These are phyloP conservation scores for Caenorhabditis becei DNA, from an alignment of 2,888 invertebrate genomes.

Conservation along the genomic window DNA sequence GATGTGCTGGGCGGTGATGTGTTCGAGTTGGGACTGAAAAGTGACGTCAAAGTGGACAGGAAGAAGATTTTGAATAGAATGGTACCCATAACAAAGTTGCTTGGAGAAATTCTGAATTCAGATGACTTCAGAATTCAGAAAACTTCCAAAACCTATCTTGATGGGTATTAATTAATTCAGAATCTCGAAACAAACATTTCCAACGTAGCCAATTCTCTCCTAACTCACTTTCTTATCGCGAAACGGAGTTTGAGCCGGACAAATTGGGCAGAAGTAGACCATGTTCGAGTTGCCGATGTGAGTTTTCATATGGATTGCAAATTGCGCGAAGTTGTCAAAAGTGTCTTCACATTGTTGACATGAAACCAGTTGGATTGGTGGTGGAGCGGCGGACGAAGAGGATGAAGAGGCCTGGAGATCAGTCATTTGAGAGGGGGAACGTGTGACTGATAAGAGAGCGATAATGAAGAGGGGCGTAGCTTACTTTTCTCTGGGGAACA, in stretches of 20 bases:
- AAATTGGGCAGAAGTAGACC: constrained; percentile 26
- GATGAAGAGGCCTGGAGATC: no score
- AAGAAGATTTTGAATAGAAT: neutral
- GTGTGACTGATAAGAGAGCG: no score
- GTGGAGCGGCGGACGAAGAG: constrained; percentile 12
- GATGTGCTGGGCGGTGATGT: constrained; percentile 59
- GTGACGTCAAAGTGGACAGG: no score
- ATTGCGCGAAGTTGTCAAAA: constrained; percentile 60
- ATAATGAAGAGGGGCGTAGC: neutral
- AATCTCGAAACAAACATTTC: neutral
- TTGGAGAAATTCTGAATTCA: neutral
- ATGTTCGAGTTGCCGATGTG: constrained; percentile 36
- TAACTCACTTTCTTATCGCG: constrained; percentile 38
- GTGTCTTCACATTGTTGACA: constrained; percentile 66
- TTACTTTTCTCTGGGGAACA: constrained; percentile 33
- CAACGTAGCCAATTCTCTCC: neutral
- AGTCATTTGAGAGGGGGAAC: no score
- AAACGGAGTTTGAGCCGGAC: constrained; percentile 19
- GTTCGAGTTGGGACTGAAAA: constrained; percentile 58
- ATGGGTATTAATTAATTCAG: neutral
- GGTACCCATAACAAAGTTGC: neutral
- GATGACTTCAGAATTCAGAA: neutral
- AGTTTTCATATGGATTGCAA: constrained; percentile 63
- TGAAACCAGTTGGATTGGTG: constrained; percentile 38
- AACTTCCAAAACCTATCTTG: neutral